These are phyloP conservation scores for Chloroclysta siterata DNA, from an alignment of 2,888 invertebrate genomes.

Conservation along the genomic window DNA sequence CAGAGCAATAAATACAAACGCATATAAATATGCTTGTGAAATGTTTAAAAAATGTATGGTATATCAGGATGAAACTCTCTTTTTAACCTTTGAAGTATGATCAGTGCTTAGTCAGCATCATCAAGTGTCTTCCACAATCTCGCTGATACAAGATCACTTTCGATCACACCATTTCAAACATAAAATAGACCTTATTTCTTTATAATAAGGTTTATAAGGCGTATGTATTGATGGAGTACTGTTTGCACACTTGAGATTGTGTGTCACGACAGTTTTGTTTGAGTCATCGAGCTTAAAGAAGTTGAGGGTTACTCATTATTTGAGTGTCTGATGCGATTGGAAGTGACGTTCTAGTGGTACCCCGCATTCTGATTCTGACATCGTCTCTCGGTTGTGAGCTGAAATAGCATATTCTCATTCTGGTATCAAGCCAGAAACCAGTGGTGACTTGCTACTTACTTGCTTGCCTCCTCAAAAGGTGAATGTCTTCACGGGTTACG, in stretches of 20 bases:
- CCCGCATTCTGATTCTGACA: not conserved
- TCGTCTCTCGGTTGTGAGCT: not conserved
- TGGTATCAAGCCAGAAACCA: no score
- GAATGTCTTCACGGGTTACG: no score
- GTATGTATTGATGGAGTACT: constrained; percentile 37
- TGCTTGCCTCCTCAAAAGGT: no score
- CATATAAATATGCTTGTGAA: no score
- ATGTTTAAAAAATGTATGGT: no score
- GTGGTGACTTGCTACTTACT: no score
- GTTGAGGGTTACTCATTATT: constrained; percentile 12
- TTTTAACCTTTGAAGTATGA: constrained; percentile 32
- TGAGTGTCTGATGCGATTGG: not conserved
- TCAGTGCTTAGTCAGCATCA: constrained; percentile 52
- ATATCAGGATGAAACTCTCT: not conserved
- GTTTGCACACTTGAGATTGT: constrained; percentile 60
- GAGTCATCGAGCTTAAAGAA: constrained; percentile 47
- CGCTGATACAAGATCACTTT: constrained; percentile 51
- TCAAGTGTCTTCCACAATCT: constrained; percentile 53
- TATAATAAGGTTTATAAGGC: constrained; percentile 26
- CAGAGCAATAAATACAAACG: no score
- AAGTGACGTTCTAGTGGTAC: not conserved
- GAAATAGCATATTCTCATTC: no score
- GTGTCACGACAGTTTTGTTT: constrained; percentile 53
- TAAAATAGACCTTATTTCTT: constrained; percentile 38
- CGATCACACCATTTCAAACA: not conserved